Evolutionary conservation across 1,140 invertebrate genomes (phyloP), one percentile per base, ranked within the genome.

Genomic region (Cyphomyrmex costatus): DNA sequence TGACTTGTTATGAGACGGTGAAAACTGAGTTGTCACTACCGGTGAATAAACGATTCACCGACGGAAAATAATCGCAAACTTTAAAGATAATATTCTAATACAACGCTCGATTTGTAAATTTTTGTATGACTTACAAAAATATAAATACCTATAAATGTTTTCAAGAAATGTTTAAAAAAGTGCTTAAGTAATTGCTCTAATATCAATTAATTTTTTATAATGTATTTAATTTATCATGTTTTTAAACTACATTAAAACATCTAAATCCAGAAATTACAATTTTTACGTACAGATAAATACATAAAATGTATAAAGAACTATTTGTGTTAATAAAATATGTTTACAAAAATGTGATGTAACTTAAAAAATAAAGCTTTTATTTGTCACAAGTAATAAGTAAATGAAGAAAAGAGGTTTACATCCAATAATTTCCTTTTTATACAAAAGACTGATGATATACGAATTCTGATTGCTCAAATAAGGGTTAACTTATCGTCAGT

Each of bases 1-100:
- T 83, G 42, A 83, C 53, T 83, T 16, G 79, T 83, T 83, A 74
- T n/a, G 12, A 71, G 4, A 83, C 7, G 6, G 71, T 60, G 58
- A 8, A 73, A 68, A n/a, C 21, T 33, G 19, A 80, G 3, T 71
- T 16, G 51, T 82, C 14, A 33, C n/a, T n/a, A n/a, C 19, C 4
- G 5, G 33, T 27, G 24, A 2, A 10, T 68, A 78, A 65, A 10
- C 66, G 33, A 0, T 12, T 19, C 46, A 14, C 7, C 46, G 2
- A 30, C 16, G 3, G 51, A 33, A 16, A 16, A n/a, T 70, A 78
- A 12, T 61, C 19, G 10, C 36, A 1, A 53, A n/a, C 5, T 5
- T 5, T 10, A 46, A 49, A 61, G 36, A 19, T 1, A 24, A 46
- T 77, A 58, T 42, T 60, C 30, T 27, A 16, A 76, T 7, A 42